Evolutionary conservation across 2,888 invertebrate genomes (phyloP).

Genomic region (Caenorhabditis becei): DNA sequence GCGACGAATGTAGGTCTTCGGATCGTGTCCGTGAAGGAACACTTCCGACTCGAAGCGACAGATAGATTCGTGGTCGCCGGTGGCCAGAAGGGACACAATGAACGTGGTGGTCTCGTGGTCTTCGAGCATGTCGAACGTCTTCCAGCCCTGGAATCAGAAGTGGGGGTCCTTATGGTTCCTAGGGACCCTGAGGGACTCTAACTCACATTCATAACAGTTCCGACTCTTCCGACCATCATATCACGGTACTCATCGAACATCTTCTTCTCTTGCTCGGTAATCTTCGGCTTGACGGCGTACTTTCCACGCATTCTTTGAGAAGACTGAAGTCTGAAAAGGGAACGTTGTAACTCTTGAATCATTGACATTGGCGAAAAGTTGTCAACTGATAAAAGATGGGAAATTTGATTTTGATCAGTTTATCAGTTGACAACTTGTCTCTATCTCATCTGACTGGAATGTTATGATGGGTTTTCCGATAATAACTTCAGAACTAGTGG

Average conservation of each 20-base stretch:
- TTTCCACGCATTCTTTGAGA: not conserved
- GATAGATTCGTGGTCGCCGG: not conserved
- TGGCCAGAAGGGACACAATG: conserved; percentile 1
- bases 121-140: conserved; percentile 4
- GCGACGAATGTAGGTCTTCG: conserved; percentile 17
- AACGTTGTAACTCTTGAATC: no score
- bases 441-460: no score
- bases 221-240: not conserved
- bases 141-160: conserved; percentile 16
- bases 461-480: no score
- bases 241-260: not conserved
- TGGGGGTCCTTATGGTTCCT: no score
- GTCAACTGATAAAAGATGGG: no score
- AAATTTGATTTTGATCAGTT: no score
- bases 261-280: not conserved
- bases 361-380: no score
- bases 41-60: conserved; percentile 20
- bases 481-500: no score
- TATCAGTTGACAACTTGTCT: no score
- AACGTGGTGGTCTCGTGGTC: conserved; percentile 19
- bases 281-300: not conserved
- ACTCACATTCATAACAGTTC: not conserved
- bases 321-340: no score
- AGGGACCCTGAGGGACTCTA: no score
- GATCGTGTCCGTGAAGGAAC: conserved; percentile 27